Evolutionary conservation across 2,888 invertebrate genomes (phyloP), one percentile per base, ranked within the genome.

Genomic region (Macrophya alboannulata): DNA sequence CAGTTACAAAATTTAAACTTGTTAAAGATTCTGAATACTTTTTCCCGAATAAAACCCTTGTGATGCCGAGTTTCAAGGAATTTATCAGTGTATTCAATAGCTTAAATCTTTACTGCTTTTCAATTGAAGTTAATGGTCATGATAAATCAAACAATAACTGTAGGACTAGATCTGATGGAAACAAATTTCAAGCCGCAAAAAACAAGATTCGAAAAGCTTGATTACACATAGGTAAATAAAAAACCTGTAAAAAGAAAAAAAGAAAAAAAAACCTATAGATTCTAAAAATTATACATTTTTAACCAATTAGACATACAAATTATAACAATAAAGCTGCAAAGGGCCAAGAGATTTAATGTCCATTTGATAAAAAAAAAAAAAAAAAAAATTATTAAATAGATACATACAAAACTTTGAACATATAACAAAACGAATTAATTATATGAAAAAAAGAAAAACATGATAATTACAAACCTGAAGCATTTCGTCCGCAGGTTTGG

Each of bases 401-500:
- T 3, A 3, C 31, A 31, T 3, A 31, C 31, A 31, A 31, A 31
- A 31, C 31, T 31, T 31, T 31, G 31, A 31, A 31, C 31, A 31
- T 31, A 3, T 31, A 31, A 31, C 3, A 1, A 48, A 48, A 12
- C 10, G 21, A 85, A 85, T 62, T 17, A 40, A 15, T 43, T 48
- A 25, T 31, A 55, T 17, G 79, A 62, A 83, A 81, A 65, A 65
- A 40, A 45, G n/a, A 37, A 37, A 71, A 1, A 1, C 10, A 21
- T 12, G 21, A 65, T 31, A 37, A 15, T 2, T 31, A 86, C 87
- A 89, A 87, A 93, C 93, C 91, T 93, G 93, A 85, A 93, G 89
- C 92, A 93, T 92, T 85, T 93, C 93, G 85, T 93, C 93, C 89
- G 93, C 91, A 48, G 93, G 92, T 91, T 93, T 93, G 86, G 93